Base-by-base conservation (phyloP, 2,113 vertebrate species). In the Piprites chloris region DNA sequence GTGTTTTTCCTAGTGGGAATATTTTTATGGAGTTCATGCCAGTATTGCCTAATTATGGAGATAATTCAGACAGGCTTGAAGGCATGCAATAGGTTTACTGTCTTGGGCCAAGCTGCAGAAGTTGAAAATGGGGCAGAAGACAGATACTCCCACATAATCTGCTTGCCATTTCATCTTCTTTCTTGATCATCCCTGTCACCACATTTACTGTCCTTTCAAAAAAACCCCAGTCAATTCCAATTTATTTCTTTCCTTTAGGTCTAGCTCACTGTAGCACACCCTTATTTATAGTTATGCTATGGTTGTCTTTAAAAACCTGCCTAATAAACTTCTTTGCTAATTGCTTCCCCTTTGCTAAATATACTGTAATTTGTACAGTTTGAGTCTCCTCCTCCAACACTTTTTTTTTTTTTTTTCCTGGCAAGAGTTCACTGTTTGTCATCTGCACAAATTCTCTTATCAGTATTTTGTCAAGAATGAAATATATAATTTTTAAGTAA, bases 201-300 rank as follows among this genome's bases (percentile, higher is more conserved):
- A 35, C 6, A 52, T 47, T 42, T 78, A 56, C 7, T 41, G 6
- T 23, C 5, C 6, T 46, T 73, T 35, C 7, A 66, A 56, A 86
- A 26, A 14, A 66, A 12, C 4, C 2, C 14, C 5, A 5, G 4
- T 23, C 15, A 49, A 22, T 2, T 0, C 4, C 6, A 26, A 15
- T 55, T n/a, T 71, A 9, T 11, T 66, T 42, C 3, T 73, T 52
- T 27, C 7, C 9, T 41, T 78, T 52, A 47, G 24, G 4, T n/a
- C 15, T 66, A 35, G 11, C 9, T 71, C 8, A 27, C 41, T 79
- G 24, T 20, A 28, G 3, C 14, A 81, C 22, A 66, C 1, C 8
- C 18, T 46, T 81, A 28, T 42, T 61, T 62, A 20, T 28, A 68
- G 6, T 32, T 85, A 23, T 49, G 9, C 10, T 50, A 73, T 21